A percentile compares a stretch with the other conserved stretches of the same genome.
Conservation (phyloP, 2,797 vertebrate genomes). For the Hybognathus amarus region DNA sequence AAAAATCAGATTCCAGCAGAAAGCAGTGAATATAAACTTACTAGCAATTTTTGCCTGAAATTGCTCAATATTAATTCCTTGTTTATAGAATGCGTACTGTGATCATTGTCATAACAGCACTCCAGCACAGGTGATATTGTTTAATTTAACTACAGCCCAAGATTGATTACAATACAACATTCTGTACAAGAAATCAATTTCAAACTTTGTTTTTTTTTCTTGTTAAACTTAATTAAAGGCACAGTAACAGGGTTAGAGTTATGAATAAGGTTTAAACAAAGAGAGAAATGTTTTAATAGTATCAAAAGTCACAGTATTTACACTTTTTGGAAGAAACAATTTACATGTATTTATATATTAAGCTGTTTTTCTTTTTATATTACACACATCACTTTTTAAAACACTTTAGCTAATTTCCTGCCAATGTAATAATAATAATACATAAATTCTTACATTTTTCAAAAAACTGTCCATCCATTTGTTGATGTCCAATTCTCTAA, state of each 20-base stretch:
- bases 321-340: neutral
- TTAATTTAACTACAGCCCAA: neutral
- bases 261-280: neutral
- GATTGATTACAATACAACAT: neutral
- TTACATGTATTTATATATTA: neutral
- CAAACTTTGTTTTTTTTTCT: neutral
- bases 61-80: neutral
- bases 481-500: slow-evolving; percentile 88
- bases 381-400: neutral
- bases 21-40: neutral
- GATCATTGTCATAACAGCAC: neutral
- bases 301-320: neutral
- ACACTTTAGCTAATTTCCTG: neutral
- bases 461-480: slow-evolving; percentile 95
- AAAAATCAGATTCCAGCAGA: neutral
- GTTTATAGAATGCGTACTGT: neutral
- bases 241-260: neutral
- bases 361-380: slow-evolving; percentile 1
- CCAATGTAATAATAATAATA: neutral
- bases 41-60: neutral
- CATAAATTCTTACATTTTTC: slow-evolving; percentile 83
- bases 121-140: neutral
- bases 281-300: neutral
- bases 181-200: neutral
- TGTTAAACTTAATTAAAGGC: neutral